Evolutionary conservation across 1,140 invertebrate genomes (phyloP).

Genomic region (Drosophila ercepeae): DNA sequence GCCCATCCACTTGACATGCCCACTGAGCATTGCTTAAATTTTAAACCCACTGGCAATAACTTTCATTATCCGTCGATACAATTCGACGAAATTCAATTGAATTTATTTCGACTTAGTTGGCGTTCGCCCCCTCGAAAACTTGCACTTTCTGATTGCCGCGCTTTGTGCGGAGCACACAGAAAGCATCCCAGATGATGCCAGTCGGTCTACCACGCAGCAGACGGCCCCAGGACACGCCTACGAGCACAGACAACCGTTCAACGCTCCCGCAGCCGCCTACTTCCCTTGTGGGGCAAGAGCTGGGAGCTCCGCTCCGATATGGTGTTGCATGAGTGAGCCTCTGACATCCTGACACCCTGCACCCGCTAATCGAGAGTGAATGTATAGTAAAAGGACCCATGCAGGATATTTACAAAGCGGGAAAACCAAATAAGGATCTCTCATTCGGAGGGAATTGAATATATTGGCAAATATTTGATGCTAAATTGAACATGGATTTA

Average conservation of each 20-base stretch:
- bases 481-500: not conserved
- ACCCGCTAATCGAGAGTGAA: not conserved
- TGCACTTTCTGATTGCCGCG: constrained; percentile 50
- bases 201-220: constrained; percentile 18
- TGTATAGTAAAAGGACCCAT: not conserved
- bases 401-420: not conserved
- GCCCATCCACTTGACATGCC: constrained; percentile 16
- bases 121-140: constrained; percentile 4
- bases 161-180: constrained; percentile 24
- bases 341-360: constrained; percentile 30
- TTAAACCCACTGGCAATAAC: constrained; percentile 19
- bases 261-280: not conserved
- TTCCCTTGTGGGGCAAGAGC: not conserved
- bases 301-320: constrained; percentile 24
- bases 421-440: not conserved
- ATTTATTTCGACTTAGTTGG: constrained; percentile 27
- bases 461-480: not conserved
- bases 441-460: too few relatives aligned
- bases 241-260: constrained; percentile 27
- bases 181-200: constrained; percentile 17
- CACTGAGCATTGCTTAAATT: constrained; percentile 12
- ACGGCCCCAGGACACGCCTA: constrained; percentile 35
- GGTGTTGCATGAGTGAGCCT: constrained; percentile 47
- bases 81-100: constrained; percentile 35
- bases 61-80: constrained; percentile 39